Conservation (phyloP, 2,113 vertebrate species). For the Elachura formosa region DNA sequence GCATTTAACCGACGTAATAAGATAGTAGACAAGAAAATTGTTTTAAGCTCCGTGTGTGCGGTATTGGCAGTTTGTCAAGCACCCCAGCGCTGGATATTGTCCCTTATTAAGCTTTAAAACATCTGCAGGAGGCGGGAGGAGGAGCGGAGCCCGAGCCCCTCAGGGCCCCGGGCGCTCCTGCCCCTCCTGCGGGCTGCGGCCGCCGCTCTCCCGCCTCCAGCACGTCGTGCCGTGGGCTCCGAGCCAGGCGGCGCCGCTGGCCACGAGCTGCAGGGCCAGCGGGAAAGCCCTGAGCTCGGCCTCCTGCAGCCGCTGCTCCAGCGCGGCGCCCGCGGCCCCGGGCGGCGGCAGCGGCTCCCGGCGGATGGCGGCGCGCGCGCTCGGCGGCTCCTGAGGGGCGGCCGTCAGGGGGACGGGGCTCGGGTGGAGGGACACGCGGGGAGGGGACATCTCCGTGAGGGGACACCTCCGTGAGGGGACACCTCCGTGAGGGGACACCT, state of each 20-base stretch:
- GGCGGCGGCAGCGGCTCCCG: conserved; percentile 79
- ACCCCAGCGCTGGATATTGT: too few relatives aligned
- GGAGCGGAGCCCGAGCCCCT: background rate
- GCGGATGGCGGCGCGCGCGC: conserved; percentile 76
- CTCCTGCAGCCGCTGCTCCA: conserved; percentile 73
- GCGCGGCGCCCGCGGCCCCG: conserved; percentile 70
- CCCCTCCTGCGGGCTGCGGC: background rate
- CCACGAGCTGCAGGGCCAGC: conserved; percentile 81
- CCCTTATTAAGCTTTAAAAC: too few relatives aligned
- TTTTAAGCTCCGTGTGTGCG: background rate
- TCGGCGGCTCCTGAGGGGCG: conserved; percentile 79
- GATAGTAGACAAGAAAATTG: background rate
- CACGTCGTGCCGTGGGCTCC: conserved; percentile 62
- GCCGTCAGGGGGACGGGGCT: too few relatives aligned
- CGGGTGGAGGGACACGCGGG: too few relatives aligned
- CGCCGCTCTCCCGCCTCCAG: conserved; percentile 55
- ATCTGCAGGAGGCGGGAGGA: too few relatives aligned
- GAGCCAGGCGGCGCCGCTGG: conserved; percentile 72
- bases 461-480: too few relatives aligned
- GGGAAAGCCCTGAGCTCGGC: conserved; percentile 81
- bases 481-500: too few relatives aligned
- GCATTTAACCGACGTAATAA: background rate
- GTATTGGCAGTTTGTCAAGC: background rate
- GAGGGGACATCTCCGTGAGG: too few relatives aligned
- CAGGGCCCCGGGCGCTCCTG: background rate